Evolutionary conservation across 2,797 vertebrate genomes (phyloP).

Genomic region (Anolis apletophallus): DNA sequence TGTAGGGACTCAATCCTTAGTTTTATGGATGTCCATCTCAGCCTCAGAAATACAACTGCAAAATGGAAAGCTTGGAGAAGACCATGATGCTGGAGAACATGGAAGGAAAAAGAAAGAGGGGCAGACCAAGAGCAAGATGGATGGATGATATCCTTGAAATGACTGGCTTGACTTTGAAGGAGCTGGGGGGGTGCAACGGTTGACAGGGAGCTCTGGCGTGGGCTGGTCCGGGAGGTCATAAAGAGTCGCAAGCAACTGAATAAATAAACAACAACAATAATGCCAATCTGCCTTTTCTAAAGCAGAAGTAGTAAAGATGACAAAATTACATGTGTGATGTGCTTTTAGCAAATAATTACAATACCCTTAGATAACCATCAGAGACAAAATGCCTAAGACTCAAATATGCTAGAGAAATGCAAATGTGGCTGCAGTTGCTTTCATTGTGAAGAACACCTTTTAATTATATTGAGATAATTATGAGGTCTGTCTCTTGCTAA

Average conservation of each 20-base stretch:
- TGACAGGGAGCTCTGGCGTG: too few relatives aligned
- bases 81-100: too few relatives aligned
- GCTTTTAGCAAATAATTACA: background rate
- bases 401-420: constrained; percentile 1
- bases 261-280: background rate
- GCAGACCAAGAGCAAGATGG: too few relatives aligned
- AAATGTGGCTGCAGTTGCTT: background rate
- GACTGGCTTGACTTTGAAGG: too few relatives aligned
- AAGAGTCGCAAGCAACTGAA: too few relatives aligned
- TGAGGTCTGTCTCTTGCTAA: background rate
- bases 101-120: too few relatives aligned
- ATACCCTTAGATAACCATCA: background rate
- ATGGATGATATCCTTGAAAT: too few relatives aligned
- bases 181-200: too few relatives aligned
- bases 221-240: too few relatives aligned
- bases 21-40: background rate
- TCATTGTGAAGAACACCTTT: constrained; percentile 11
- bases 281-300: background rate
- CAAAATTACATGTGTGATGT: background rate
- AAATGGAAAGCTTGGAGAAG: too few relatives aligned
- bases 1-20: background rate
- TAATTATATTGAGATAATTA: constrained; percentile 25
- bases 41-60: background rate
- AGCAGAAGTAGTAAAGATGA: background rate
- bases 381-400: background rate